Percentiles rank a stretch among this genome's conserved stretches.
phyloP scores from a whole-genome alignment of 2,797 vertebrate genomes.

The Amblyopsis hoosieri region DNA sequence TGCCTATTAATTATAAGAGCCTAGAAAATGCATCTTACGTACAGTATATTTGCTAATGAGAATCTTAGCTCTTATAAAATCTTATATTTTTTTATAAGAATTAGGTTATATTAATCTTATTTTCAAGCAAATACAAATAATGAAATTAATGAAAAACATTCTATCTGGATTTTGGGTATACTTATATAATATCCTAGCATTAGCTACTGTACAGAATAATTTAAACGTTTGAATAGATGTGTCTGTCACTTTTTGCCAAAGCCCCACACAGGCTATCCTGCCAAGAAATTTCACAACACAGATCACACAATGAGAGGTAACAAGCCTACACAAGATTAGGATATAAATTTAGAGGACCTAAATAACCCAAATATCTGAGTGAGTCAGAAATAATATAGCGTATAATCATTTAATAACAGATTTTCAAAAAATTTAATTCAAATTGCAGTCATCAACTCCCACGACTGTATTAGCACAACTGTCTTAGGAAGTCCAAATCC shows the following conservation, averaged over 20 bases:
- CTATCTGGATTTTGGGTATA: background rate
- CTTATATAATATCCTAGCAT: background rate
- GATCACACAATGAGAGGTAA: slow-evolving; percentile 10
- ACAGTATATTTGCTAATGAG: too few relatives aligned
- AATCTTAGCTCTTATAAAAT: too few relatives aligned
- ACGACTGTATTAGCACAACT: too few relatives aligned
- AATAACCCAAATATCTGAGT: background rate
- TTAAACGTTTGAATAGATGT: background rate
- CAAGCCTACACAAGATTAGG: background rate
- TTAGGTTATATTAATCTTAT: background rate
- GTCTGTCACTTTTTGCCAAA: background rate
- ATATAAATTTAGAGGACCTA: background rate
- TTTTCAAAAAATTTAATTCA: too few relatives aligned
- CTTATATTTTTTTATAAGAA: too few relatives aligned
- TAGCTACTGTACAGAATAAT: background rate
- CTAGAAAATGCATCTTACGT: too few relatives aligned
- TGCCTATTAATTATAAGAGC: too few relatives aligned
- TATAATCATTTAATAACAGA: too few relatives aligned
- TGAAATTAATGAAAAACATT: background rate
- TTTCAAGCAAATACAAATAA: background rate
- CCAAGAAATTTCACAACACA: slow-evolving; percentile 4
- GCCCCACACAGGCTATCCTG: background rate
- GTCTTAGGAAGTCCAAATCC: too few relatives aligned
- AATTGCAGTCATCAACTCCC: too few relatives aligned
- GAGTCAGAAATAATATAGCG: background rate